A percentile compares a stretch with the other conserved stretches of the same genome.
These are phyloP conservation scores for Paramormyrops hopkinsi DNA, from an alignment of 2,797 vertebrate species.

Conservation along the genomic window DNA sequence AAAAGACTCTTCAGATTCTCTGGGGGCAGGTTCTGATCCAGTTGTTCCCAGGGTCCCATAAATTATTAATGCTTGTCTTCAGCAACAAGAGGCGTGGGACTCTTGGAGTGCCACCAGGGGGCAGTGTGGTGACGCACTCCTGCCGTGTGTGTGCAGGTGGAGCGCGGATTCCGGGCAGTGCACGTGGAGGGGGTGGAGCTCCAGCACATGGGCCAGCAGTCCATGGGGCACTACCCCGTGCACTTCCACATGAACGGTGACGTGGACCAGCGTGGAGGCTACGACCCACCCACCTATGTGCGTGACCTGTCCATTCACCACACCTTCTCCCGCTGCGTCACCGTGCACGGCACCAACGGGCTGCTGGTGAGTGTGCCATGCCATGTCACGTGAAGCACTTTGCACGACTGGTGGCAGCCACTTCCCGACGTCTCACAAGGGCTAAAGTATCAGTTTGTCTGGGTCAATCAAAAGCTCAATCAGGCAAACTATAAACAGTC, in stretches of 20 bases:
- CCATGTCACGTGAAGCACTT: background rate
- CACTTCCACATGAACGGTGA: slow-evolving; percentile 94
- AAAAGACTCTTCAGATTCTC: slow-evolving; percentile 20
- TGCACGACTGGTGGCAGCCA: background rate
- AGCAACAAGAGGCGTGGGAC: background rate
- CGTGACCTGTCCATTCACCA: slow-evolving; percentile 78
- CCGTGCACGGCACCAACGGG: slow-evolving; percentile 78
- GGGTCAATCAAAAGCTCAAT: background rate
- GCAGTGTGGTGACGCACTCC: background rate
- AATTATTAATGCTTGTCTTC: slow-evolving; percentile 14
- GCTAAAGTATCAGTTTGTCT: background rate
- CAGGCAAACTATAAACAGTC: background rate
- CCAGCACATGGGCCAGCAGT: slow-evolving; percentile 90
- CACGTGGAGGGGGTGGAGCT: slow-evolving; percentile 86
- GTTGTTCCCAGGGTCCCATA: slow-evolving; percentile 26
- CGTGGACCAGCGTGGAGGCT: slow-evolving; percentile 80
- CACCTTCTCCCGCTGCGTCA: slow-evolving; percentile 81
- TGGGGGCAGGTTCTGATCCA: slow-evolving; percentile 31
- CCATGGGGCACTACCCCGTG: slow-evolving; percentile 88
- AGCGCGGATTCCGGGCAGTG: slow-evolving; percentile 72
- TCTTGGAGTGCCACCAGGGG: background rate
- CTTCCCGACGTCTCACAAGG: background rate
- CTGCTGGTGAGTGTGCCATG: slow-evolving; percentile 72
- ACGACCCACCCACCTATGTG: slow-evolving; percentile 75
- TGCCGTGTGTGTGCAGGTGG: slow-evolving; percentile 61